Evolutionary conservation across 2,888 invertebrate genomes (phyloP).

Genomic region (Chalcosyrphus nemorum): DNA sequence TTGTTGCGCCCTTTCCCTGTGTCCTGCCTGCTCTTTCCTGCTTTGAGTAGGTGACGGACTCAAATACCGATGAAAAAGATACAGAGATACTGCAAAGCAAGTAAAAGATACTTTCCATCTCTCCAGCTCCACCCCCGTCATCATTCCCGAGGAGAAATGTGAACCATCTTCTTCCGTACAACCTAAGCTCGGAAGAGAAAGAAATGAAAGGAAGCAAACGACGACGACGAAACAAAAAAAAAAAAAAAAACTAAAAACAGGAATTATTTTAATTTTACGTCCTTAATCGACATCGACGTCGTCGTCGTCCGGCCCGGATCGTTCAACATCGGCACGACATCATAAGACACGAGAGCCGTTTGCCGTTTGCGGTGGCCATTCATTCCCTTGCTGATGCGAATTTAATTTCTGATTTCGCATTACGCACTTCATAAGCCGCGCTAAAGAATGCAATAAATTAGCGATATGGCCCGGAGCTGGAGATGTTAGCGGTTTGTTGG

Average conservation of each 20-base stretch:
- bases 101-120: constrained; percentile 21
- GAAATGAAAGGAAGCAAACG: no score
- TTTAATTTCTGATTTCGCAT: constrained; percentile 72
- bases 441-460: constrained; percentile 72
- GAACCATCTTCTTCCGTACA: constrained; percentile 44
- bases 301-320: constrained; percentile 28
- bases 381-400: constrained; percentile 66
- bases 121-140: no score
- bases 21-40: constrained; percentile 21
- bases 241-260: constrained; percentile 42
- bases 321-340: constrained; percentile 50
- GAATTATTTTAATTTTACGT: constrained; percentile 71
- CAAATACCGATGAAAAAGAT: constrained; percentile 37
- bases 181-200: constrained; percentile 21
- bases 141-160: constrained; percentile 28
- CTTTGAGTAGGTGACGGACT: constrained; percentile 32
- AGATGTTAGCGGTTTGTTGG: constrained; percentile 60
- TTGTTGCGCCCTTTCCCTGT: neutral
- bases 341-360: constrained; percentile 63
- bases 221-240: no score
- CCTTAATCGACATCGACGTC: constrained; percentile 54
- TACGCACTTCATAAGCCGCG: constrained; percentile 72
- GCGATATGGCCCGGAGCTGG: constrained; percentile 56
- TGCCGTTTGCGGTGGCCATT: constrained; percentile 65
- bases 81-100: constrained; percentile 4